Conservation (phyloP, 2,797 vertebrate genomes). For the Mormyrus hasselquistii region DNA sequence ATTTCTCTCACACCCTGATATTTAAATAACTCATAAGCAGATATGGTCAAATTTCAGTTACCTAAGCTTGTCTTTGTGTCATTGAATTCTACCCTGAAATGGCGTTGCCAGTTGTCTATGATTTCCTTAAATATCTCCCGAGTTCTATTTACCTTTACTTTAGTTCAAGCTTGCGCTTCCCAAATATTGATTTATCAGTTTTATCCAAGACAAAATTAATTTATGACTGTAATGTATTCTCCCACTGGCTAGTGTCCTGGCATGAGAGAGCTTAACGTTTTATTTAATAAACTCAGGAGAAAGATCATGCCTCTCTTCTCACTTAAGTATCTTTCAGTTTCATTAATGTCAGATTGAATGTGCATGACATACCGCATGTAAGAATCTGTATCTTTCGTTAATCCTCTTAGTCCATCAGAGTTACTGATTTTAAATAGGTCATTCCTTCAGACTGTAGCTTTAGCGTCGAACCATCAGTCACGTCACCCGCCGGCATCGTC, state of each 20-base stretch:
- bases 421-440: neutral
- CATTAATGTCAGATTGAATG: neutral
- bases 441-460: neutral
- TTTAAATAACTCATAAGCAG: neutral
- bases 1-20: neutral
- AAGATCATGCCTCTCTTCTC: neutral
- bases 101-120: neutral
- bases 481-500: neutral
- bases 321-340: neutral
- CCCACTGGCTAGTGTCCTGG: neutral
- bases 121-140: neutral
- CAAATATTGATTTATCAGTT: neutral
- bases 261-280: neutral
- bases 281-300: neutral
- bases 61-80: neutral
- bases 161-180: neutral
- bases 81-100: neutral
- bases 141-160: neutral
- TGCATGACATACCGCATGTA: neutral
- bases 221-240: neutral
- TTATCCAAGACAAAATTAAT: neutral
- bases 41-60: conserved; percentile 1
- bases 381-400: neutral
- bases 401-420: neutral
- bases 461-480: neutral